Conservation (phyloP, 1,140 invertebrate genomes). For the Acromyrmex echinatior region DNA sequence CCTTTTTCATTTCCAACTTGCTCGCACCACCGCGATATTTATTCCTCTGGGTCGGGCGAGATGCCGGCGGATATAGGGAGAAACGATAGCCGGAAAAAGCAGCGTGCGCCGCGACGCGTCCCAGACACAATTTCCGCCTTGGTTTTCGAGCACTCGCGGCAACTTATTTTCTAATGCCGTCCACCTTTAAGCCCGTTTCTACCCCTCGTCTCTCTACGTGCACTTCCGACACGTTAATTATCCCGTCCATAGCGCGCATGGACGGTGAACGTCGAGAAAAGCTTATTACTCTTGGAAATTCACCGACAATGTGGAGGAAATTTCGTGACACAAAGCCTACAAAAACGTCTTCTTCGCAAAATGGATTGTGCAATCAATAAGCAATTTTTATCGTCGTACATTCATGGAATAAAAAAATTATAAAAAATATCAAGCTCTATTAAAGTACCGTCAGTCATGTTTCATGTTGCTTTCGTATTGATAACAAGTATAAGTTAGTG, state of each 20-base stretch:
- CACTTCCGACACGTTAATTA: constrained; percentile 59
- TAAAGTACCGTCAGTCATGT: neutral
- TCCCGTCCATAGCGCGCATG: constrained; percentile 16
- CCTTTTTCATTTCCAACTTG: constrained; percentile 62
- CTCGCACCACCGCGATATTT: constrained; percentile 45
- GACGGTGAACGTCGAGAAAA: constrained; percentile 11
- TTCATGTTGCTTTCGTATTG: no score
- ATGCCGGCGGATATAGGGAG: constrained; percentile 16
- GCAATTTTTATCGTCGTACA: neutral
- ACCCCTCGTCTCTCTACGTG: neutral
- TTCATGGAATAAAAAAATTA: neutral
- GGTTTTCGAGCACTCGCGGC: constrained; percentile 39
- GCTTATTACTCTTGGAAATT: constrained; percentile 52
- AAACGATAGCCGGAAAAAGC: constrained; percentile 52
- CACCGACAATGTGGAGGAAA: constrained; percentile 11
- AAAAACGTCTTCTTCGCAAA: neutral
- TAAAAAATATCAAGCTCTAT: neutral
- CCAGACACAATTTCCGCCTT: constrained; percentile 55
- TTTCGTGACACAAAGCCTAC: neutral
- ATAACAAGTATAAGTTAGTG: neutral
- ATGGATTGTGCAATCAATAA: constrained; percentile 3
- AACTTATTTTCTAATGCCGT: constrained; percentile 61
- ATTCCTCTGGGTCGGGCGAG: constrained; percentile 29
- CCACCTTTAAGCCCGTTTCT: constrained; percentile 29
- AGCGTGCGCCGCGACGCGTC: constrained; percentile 30